Conservation (phyloP, 2,797 vertebrate genomes). For the Tauraco hartlaubi region DNA sequence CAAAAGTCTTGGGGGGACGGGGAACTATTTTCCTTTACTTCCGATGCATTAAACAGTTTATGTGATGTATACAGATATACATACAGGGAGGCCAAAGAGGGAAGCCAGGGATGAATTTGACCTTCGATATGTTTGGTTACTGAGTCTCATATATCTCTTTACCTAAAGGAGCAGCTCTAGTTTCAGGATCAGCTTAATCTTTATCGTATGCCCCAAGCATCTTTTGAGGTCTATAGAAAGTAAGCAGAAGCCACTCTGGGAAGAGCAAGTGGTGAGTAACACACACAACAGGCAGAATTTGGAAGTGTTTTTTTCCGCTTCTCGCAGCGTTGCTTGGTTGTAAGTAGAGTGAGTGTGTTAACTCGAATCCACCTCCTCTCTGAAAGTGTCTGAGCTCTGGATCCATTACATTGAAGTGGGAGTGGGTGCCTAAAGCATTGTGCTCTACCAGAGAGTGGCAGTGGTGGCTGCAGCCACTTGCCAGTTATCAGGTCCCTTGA, state of each 20-base stretch:
- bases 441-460: not conserved
- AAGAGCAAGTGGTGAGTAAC: not conserved
- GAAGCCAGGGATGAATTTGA: conserved; percentile 2
- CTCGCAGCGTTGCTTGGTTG: not conserved
- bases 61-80: not conserved
- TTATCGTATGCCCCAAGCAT: not conserved
- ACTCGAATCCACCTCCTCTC: not conserved
- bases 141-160: not conserved
- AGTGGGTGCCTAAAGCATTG: not conserved
- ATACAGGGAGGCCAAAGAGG: not conserved
- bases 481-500: too few relatives aligned
- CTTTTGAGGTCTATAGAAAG: not conserved
- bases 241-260: not conserved
- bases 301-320: not conserved
- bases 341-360: not conserved
- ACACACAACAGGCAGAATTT: not conserved
- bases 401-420: not conserved
- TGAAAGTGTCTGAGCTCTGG: not conserved
- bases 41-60: not conserved
- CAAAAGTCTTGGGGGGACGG: not conserved
- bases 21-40: not conserved
- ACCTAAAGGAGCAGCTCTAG: not conserved
- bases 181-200: conserved; percentile 55
- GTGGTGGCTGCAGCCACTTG: not conserved
- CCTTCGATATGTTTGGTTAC: not conserved